A percentile compares a stretch with the other conserved stretches of the same genome.
These are phyloP conservation scores for Zophobas atratus DNA, from an alignment of 1,140 invertebrate species.

Conservation along the genomic window DNA sequence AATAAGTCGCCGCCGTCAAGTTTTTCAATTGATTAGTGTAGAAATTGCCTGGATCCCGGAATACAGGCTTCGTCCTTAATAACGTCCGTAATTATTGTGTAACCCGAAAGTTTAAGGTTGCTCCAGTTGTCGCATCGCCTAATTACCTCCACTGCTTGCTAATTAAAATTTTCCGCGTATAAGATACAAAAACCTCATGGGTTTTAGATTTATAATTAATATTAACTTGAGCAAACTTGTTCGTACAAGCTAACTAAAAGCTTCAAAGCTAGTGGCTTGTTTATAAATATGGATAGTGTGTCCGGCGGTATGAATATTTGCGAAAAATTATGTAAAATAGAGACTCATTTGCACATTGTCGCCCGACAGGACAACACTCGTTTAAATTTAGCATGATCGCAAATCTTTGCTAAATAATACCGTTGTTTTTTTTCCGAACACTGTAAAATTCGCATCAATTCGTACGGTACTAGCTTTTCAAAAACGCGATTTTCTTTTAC, in stretches of 20 bases:
- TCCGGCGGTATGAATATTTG: slow-evolving; percentile 29
- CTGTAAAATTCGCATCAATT: too few species aligned
- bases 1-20: slow-evolving; percentile 12
- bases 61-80: slow-evolving; percentile 22
- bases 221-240: slow-evolving; percentile 1
- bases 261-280: neutral
- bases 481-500: too few species aligned
- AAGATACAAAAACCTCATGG: slow-evolving; percentile 1
- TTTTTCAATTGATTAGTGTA: slow-evolving; percentile 38
- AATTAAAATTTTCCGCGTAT: slow-evolving; percentile 32
- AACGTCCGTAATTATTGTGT: slow-evolving; percentile 34
- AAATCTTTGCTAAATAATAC: too few species aligned
- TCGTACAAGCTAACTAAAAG: neutral
- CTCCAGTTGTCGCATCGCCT: slow-evolving; percentile 31
- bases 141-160: slow-evolving; percentile 19
- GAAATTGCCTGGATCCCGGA: slow-evolving; percentile 18
- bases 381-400: too few species aligned
- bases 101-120: slow-evolving; percentile 37
- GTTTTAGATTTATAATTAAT: slow-evolving; percentile 4
- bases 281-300: slow-evolving; percentile 23
- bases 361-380: neutral
- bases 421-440: too few species aligned
- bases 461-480: too few species aligned
- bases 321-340: slow-evolving; percentile 12
- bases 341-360: slow-evolving; percentile 9